Conservation (phyloP, 1,140 invertebrate species). For the Anoplophora glabripennis region DNA sequence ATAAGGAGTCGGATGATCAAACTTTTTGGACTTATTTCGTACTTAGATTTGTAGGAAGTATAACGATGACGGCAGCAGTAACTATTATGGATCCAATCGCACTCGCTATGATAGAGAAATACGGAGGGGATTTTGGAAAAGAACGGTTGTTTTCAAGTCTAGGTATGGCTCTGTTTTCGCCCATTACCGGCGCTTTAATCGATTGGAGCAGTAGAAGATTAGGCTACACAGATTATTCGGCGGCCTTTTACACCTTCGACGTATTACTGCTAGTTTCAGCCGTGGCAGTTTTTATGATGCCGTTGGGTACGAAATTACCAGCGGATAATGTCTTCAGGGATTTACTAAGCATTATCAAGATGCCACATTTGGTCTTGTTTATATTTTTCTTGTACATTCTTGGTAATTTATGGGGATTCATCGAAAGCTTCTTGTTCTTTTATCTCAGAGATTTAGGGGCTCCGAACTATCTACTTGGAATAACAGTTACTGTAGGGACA, state of each 20-base stretch:
- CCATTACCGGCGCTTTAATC: constrained; percentile 73
- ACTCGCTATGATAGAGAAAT: constrained; percentile 74
- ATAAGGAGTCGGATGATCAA: constrained; percentile 67
- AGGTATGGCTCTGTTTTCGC: constrained; percentile 77
- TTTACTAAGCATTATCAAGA: constrained; percentile 66
- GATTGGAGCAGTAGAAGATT: constrained; percentile 61
- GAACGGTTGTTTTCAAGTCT: constrained; percentile 76
- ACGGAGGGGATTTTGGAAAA: constrained; percentile 75
- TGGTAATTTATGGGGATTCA: constrained; percentile 78
- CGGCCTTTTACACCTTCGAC: constrained; percentile 74
- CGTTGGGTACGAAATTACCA: constrained; percentile 67
- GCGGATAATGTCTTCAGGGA: constrained; percentile 69
- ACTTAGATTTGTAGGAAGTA: constrained; percentile 69
- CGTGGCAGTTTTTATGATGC: constrained; percentile 67
- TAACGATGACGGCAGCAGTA: constrained; percentile 71
- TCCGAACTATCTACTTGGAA: constrained; percentile 74
- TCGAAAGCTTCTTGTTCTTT: constrained; percentile 80
- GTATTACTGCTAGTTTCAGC: constrained; percentile 66
- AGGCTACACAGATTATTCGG: constrained; percentile 74
- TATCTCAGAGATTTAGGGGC: constrained; percentile 78
- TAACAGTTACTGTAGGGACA: constrained; percentile 79
- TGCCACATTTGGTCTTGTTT: constrained; percentile 72
- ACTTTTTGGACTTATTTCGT: constrained; percentile 79
- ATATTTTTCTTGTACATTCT: constrained; percentile 73
- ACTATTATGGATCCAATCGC: constrained; percentile 82